Percentiles rank a stretch among this genome's conserved stretches.
phyloP scores from a whole-genome alignment of 2,113 vertebrate species.

The Phycodurus eques region DNA sequence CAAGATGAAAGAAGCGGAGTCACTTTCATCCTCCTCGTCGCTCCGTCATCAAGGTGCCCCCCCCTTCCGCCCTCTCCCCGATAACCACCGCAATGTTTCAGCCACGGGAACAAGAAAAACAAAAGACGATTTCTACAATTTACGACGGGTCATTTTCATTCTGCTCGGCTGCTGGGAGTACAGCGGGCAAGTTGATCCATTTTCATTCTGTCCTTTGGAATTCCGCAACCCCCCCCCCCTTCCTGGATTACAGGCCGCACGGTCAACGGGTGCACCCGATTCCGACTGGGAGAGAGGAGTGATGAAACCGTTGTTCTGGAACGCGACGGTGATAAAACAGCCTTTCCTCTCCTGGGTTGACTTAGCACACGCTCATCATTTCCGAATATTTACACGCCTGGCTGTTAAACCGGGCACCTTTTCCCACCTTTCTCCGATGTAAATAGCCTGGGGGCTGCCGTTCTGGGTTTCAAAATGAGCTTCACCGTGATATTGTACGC shows the following conservation, averaged over 20 bases:
- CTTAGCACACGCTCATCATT: background rate
- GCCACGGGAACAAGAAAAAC: background rate
- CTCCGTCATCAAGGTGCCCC: conserved; percentile 27
- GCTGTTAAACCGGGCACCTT: background rate
- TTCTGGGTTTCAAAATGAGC: background rate
- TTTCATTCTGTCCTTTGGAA: conserved; percentile 7
- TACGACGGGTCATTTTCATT: conserved; percentile 1
- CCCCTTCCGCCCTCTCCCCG: background rate
- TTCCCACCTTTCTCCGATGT: background rate
- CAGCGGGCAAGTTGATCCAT: background rate
- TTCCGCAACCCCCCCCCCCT: background rate
- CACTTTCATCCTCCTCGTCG: conserved; percentile 47
- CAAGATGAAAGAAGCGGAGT: conserved; percentile 53
- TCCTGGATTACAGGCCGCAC: background rate
- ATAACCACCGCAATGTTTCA: background rate
- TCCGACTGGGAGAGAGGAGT: background rate
- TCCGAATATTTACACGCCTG: background rate
- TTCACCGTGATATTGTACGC: background rate
- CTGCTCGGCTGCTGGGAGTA: background rate
- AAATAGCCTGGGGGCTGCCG: background rate
- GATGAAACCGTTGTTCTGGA: conserved; percentile 3
- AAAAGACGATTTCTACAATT: background rate
- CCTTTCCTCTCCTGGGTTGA: background rate
- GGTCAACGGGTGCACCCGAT: background rate
- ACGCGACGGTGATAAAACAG: background rate